phyloP scores from a whole-genome alignment of 2,888 invertebrate genomes.

The Lithophane ornitopus region DNA sequence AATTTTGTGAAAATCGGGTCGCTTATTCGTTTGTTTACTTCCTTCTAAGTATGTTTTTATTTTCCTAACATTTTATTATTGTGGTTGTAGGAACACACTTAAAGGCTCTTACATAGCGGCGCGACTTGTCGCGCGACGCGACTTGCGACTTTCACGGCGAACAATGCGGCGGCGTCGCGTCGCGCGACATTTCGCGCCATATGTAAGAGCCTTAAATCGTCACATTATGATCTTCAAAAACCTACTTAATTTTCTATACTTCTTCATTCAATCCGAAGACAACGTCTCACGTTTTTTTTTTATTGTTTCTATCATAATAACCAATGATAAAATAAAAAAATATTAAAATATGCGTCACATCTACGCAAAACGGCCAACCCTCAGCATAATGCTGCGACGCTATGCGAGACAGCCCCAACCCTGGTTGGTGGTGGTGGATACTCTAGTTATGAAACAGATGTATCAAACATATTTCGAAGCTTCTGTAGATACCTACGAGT shows the following conservation, averaged over 20 bases:
- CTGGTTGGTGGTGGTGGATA: background rate
- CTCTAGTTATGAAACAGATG: background rate
- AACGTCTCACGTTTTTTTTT: background rate
- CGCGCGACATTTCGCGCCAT: too few relatives aligned
- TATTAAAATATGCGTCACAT: too few relatives aligned
- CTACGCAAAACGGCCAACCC: too few relatives aligned
- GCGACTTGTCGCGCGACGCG: too few relatives aligned
- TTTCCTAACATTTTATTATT: background rate
- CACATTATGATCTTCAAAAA: background rate
- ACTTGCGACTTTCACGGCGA: too few relatives aligned
- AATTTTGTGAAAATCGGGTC: slow-evolving; percentile 6
- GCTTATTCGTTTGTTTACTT: background rate
- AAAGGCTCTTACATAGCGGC: too few relatives aligned
- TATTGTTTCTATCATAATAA: background rate
- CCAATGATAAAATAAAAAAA: too few relatives aligned
- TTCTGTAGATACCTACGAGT: background rate
- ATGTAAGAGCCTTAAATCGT: too few relatives aligned
- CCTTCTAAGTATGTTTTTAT: background rate
- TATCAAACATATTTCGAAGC: background rate
- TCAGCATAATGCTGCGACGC: too few relatives aligned
- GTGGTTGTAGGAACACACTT: background rate
- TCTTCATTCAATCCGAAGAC: background rate
- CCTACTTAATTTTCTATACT: background rate
- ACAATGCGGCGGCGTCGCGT: too few relatives aligned
- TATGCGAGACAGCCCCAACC: too few relatives aligned